A percentile compares a stretch with the other conserved stretches of the same genome.
Evolutionary conservation across 2,113 vertebrate genomes (phyloP).

Genomic region (Hassar affinis): DNA sequence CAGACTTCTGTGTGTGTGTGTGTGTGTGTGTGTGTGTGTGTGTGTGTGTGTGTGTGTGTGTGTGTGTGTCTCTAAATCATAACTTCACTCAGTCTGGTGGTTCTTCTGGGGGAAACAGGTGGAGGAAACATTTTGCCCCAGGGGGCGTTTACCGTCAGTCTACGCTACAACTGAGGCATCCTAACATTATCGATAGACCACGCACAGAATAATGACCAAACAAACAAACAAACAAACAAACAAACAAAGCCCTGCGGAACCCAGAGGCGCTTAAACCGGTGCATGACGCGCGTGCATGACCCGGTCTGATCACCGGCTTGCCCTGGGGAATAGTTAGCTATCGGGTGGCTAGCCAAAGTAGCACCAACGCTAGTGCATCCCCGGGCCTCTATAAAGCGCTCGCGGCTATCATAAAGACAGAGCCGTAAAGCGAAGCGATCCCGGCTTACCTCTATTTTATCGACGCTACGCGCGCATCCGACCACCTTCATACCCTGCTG

Average conservation of each 20-base stretch:
- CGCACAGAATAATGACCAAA: no score
- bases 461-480: slow-evolving; percentile 87
- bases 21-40: no score
- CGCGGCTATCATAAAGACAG: neutral
- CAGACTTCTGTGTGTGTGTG: no score
- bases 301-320: neutral
- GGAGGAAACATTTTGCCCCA: no score
- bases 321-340: neutral
- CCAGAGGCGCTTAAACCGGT: neutral
- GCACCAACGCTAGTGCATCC: neutral
- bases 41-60: no score
- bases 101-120: no score
- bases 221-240: neutral
- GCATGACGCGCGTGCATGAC: neutral
- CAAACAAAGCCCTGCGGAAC: neutral
- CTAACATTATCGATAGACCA: neutral
- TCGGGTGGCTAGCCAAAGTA: neutral
- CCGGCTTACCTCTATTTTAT: slow-evolving; percentile 88
- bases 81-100: no score
- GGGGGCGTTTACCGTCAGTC: no score
- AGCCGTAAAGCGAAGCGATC: neutral
- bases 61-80: no score
- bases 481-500: slow-evolving; percentile 91
- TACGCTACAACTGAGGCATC: neutral
- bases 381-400: neutral